Percentiles rank a stretch among this genome's conserved stretches.
Evolutionary conservation across 1,140 invertebrate species (phyloP).

Genomic region (Drosophila sechellia): DNA sequence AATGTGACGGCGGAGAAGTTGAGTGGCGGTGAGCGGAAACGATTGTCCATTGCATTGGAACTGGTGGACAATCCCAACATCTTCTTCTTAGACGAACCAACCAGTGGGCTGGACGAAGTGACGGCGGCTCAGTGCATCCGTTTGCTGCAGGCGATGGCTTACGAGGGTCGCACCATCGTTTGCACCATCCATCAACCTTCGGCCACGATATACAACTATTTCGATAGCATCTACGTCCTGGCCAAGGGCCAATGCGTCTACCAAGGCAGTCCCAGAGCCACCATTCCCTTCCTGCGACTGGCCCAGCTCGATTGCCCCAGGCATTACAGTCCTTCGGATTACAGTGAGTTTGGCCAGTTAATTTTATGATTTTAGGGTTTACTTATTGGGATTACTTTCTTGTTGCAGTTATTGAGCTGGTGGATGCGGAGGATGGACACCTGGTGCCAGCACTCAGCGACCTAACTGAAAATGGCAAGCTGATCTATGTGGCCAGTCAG

Average conservation of each 20-base stretch:
- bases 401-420: slow-evolving; percentile 85
- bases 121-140: slow-evolving; percentile 93
- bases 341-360: slow-evolving; percentile 85
- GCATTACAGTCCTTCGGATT: slow-evolving; percentile 94
- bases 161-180: slow-evolving; percentile 89
- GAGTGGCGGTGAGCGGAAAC: slow-evolving; percentile 91
- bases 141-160: slow-evolving; percentile 88
- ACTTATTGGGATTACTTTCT: too few species aligned
- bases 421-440: slow-evolving; percentile 79
- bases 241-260: slow-evolving; percentile 90
- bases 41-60: slow-evolving; percentile 93
- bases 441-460: slow-evolving; percentile 84
- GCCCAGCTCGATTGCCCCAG: slow-evolving; percentile 90
- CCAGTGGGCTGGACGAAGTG: slow-evolving; percentile 94
- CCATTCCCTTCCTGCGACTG: slow-evolving; percentile 89
- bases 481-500: slow-evolving; percentile 58
- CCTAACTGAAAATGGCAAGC: slow-evolving; percentile 85
- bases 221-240: slow-evolving; percentile 91
- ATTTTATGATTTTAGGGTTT: too few species aligned
- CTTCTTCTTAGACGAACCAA: slow-evolving; percentile 89
- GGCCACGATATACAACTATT: slow-evolving; percentile 93
- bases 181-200: slow-evolving; percentile 93
- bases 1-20: slow-evolving; percentile 88
- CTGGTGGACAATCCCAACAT: slow-evolving; percentile 93
- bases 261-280: slow-evolving; percentile 88